A percentile compares a stretch with the other conserved stretches of the same genome.
Evolutionary conservation across 2,888 invertebrate genomes (phyloP).

Genomic region (Drosophila borealis): DNA sequence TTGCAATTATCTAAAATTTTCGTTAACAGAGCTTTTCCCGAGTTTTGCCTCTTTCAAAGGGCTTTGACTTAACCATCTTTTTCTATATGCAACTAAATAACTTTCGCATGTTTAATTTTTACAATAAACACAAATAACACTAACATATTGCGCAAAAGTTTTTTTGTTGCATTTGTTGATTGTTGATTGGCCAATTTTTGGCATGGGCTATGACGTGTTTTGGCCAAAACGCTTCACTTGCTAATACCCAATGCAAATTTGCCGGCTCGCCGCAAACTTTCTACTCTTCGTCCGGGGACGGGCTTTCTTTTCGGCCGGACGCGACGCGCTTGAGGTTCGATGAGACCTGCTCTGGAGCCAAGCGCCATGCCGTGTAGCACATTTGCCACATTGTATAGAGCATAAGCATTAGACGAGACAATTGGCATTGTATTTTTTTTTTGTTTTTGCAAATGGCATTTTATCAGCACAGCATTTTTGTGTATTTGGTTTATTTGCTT

Average conservation of each 20-base stretch:
- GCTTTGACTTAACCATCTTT: no score
- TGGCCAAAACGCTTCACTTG: conserved; percentile 51
- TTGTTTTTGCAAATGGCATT: conserved; percentile 65
- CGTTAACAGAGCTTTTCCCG: neutral
- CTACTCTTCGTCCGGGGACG: conserved; percentile 37
- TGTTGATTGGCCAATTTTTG: conserved; percentile 39
- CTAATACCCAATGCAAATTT: conserved; percentile 66
- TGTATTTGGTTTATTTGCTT: conserved; percentile 7
- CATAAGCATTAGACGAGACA: no score
- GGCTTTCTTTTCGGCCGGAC: conserved; percentile 61
- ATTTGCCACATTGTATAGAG: conserved; percentile 5
- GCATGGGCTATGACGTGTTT: conserved; percentile 49
- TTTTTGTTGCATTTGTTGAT: conserved; percentile 22
- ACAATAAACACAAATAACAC: conserved; percentile 30
- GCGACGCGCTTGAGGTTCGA: conserved; percentile 13
- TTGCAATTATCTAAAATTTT: neutral
- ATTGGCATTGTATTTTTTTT: conserved; percentile 2
- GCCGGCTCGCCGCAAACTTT: conserved; percentile 52
- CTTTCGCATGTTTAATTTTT: conserved; percentile 24
- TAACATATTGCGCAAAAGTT: conserved; percentile 51
- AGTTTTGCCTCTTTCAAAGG: neutral
- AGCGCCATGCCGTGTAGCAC: neutral
- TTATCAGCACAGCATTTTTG: conserved; percentile 57
- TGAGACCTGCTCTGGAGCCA: conserved; percentile 25
- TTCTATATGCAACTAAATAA: conserved; percentile 14